phyloP scores from a whole-genome alignment of 2,113 vertebrate species.

The Beaufortia kweichowensis region DNA sequence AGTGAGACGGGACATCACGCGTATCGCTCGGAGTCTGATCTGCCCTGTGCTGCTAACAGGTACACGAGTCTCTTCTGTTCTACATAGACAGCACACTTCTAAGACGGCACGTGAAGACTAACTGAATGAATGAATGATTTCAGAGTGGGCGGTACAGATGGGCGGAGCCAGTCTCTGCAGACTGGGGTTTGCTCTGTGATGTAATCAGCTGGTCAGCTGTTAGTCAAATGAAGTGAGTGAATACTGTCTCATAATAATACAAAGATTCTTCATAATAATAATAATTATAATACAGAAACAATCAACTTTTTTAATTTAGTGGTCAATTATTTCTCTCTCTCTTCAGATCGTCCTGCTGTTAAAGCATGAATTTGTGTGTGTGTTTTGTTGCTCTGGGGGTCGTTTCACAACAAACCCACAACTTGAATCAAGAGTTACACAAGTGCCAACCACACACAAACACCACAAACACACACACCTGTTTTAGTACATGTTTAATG shows the following conservation, averaged over 20 bases:
- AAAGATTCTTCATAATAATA: no score
- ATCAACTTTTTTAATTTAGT: no score
- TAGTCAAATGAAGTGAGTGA: conserved; percentile 18
- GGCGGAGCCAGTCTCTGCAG: conserved; percentile 75
- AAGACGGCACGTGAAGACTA: not conserved
- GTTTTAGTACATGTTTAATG: no score
- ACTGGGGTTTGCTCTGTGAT: conserved; percentile 89
- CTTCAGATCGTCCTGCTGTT: not conserved
- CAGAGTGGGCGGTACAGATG: conserved; percentile 74
- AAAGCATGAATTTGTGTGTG: not conserved
- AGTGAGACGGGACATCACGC: conserved; percentile 43
- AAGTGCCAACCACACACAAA: conserved; percentile 21
- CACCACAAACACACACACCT: not conserved
- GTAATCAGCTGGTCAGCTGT: conserved; percentile 71
- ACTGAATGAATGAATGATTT: not conserved
- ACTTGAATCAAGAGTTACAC: not conserved
- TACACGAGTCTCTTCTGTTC: not conserved
- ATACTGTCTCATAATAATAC: no score
- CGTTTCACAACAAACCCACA: not conserved
- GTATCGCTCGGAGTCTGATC: conserved; percentile 51
- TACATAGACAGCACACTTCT: not conserved
- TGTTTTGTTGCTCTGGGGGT: not conserved
- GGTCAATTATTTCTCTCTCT: conserved; percentile 1
- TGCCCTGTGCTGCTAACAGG: conserved; percentile 39
- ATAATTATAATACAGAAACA: no score